A percentile compares a stretch with the other conserved stretches of the same genome.
Conservation (phyloP, 1,140 invertebrate genomes). For the Leptinotarsa undecemlineata region DNA sequence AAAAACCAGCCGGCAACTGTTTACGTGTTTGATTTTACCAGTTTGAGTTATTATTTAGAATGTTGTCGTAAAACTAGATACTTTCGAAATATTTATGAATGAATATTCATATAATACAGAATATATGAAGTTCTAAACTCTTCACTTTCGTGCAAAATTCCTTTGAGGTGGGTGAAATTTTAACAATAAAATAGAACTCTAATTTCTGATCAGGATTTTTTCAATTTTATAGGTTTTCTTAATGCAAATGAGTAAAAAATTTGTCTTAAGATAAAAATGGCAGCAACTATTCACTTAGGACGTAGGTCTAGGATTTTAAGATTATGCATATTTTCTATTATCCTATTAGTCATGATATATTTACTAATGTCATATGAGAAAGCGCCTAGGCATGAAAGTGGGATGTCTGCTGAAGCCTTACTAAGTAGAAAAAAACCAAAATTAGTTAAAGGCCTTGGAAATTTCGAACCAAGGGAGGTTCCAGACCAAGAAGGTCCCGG, state of each 20-base stretch:
- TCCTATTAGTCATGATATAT: slow-evolving; percentile 32
- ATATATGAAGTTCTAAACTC: no score
- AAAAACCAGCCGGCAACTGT: neutral
- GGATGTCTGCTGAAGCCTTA: slow-evolving; percentile 23
- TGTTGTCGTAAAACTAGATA: neutral
- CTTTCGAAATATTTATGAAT: no score
- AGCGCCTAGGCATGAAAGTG: slow-evolving; percentile 22
- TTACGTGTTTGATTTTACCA: neutral
- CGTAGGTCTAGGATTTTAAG: slow-evolving; percentile 31
- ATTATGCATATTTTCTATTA: slow-evolving; percentile 20
- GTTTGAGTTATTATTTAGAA: slow-evolving; percentile 1
- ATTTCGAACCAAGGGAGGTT: slow-evolving; percentile 71
- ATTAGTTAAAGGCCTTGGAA: slow-evolving; percentile 57
- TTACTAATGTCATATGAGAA: slow-evolving; percentile 35
- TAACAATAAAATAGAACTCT: neutral
- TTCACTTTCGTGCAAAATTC: no score
- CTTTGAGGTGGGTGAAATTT: no score
- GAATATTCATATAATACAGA: no score
- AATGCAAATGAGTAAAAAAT: neutral
- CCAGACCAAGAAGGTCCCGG: slow-evolving; percentile 74
- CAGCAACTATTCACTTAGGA: slow-evolving; percentile 19
- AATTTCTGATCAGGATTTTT: neutral
- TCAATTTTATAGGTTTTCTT: slow-evolving; percentile 1
- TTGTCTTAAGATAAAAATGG: neutral
- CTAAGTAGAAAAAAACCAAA: slow-evolving; percentile 39